Evolutionary conservation across 2,888 invertebrate genomes (phyloP), one percentile per base, ranked within the genome.

Genomic region (Blomia tropicalis): DNA sequence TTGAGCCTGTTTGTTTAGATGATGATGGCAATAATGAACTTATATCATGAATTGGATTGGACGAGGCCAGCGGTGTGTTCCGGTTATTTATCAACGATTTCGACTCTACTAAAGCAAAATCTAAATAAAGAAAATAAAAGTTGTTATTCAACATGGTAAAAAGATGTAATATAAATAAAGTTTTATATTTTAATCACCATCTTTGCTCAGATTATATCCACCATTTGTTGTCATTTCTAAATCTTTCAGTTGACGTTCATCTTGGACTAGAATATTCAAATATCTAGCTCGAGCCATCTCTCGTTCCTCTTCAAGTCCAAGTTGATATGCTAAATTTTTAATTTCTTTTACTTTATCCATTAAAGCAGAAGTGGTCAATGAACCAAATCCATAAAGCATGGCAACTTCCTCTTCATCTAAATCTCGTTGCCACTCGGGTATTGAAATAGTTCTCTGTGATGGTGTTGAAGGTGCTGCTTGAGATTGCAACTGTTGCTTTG

Each of bases 211-310:
- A 36, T n/a, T n/a, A n/a, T 36, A 17, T 36, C 36, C 36, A 11
- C 36, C 36, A 36, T 36, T 36, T n/a, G n/a, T n/a, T n/a, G n/a
- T n/a, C n/a, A n/a, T n/a, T n/a, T n/a, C n/a, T n/a, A n/a, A n/a
- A n/a, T n/a, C n/a, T 17, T 36, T 36, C 7, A 36, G 36, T 7
- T 11, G 17, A 36, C 36, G 7, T 36, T 17, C 36, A 36, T 36
- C 2, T 2, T 27, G 29, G 29, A 14, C 29, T 32, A 80, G 70
- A 59, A 95, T 86, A 72, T 91, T 88, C 67, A 95, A 79, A 75
- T 91, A 88, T 77, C 91, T 91, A 43, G 92, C 93, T 69, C 93
- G 78, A 0, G 92, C 92, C 85, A 95, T 89, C 78, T 95, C 93
- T 73, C 89, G 88, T 0, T 91, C 85, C 54, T 65, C 63, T 43